Evolutionary conservation across 2,113 vertebrate genomes (phyloP).

Genomic region (Amblyornis subalaris): DNA sequence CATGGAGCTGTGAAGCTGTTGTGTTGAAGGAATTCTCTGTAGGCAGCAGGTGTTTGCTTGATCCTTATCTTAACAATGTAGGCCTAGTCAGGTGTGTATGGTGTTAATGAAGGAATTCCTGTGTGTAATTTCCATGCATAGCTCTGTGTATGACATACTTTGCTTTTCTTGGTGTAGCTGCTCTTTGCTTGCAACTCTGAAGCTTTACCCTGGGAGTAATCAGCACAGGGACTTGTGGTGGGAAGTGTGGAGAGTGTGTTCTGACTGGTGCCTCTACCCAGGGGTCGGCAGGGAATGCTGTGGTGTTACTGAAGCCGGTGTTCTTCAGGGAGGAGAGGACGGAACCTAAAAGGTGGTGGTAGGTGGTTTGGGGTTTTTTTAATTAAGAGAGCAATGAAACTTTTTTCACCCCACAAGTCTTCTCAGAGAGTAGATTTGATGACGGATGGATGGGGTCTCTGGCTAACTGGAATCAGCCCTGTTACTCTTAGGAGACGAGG

Average conservation of each 20-base stretch:
- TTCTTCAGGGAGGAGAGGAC: neutral
- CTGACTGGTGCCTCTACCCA: too few species aligned
- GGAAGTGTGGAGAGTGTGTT: fast-evolving
- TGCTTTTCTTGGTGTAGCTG: neutral
- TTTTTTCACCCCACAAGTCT: fast-evolving
- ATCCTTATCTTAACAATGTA: neutral
- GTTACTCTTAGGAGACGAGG: neutral
- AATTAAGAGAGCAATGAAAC: neutral
- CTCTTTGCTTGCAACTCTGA: fast-evolving
- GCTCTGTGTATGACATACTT: fast-evolving
- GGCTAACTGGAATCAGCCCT: too few species aligned
- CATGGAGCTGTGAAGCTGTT: neutral
- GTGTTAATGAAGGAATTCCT: neutral
- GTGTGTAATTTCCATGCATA: fast-evolving
- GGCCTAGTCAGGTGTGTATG: neutral
- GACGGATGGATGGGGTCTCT: too few species aligned
- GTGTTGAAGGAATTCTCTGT: neutral
- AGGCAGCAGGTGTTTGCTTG: neutral
- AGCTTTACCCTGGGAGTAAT: too few species aligned
- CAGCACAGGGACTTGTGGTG: fast-evolving
- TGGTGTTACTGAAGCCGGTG: neutral
- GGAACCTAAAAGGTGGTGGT: neutral
- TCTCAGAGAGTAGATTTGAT: neutral
- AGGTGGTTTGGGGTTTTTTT: fast-evolving
- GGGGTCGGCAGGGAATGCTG: neutral